Evolutionary conservation across 2,888 invertebrate genomes (phyloP).

Genomic region (Drosophila monieri): DNA sequence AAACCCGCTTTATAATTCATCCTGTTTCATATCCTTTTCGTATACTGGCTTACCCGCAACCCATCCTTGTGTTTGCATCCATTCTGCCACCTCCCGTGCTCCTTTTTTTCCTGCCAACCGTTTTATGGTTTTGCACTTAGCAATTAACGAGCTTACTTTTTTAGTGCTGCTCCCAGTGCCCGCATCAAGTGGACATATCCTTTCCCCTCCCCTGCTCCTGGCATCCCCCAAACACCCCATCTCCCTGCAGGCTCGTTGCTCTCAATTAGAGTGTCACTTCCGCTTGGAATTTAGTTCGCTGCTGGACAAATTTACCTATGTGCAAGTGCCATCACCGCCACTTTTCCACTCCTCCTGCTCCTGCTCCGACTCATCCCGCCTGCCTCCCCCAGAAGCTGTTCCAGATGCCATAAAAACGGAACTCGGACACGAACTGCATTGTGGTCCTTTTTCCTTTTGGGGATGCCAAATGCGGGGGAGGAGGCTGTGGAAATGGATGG

Average conservation of each 20-base stretch:
- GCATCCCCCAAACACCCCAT: slow-evolving; percentile 23
- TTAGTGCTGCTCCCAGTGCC: slow-evolving; percentile 41
- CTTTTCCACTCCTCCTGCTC: background rate
- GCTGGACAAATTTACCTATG: slow-evolving; percentile 63
- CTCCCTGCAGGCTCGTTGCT: slow-evolving; percentile 66
- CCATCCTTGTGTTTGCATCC: slow-evolving; percentile 10
- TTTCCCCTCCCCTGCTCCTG: slow-evolving; percentile 2
- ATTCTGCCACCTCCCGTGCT: slow-evolving; percentile 2
- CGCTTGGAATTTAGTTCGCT: slow-evolving; percentile 56
- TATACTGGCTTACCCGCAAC: slow-evolving; percentile 12
- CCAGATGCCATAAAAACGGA: slow-evolving; percentile 50
- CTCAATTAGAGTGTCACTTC: slow-evolving; percentile 71
- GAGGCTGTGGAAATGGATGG: slow-evolving; percentile 7
- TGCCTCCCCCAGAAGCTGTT: slow-evolving; percentile 3
- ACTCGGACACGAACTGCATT: slow-evolving; percentile 55
- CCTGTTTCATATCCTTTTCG: background rate
- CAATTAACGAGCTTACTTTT: slow-evolving; percentile 63
- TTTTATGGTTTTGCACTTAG: slow-evolving; percentile 67
- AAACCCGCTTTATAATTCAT: slow-evolving; percentile 4
- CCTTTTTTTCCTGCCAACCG: slow-evolving; percentile 27
- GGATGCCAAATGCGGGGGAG: slow-evolving; percentile 15
- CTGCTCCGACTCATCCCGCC: background rate
- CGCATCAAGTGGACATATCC: slow-evolving; percentile 44
- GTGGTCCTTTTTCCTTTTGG: slow-evolving; percentile 32
- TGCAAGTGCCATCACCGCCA: slow-evolving; percentile 20